These are phyloP conservation scores for Bursaphelenchus mucronatus DNA, from an alignment of 1,140 invertebrate genomes.

Conservation along the genomic window DNA sequence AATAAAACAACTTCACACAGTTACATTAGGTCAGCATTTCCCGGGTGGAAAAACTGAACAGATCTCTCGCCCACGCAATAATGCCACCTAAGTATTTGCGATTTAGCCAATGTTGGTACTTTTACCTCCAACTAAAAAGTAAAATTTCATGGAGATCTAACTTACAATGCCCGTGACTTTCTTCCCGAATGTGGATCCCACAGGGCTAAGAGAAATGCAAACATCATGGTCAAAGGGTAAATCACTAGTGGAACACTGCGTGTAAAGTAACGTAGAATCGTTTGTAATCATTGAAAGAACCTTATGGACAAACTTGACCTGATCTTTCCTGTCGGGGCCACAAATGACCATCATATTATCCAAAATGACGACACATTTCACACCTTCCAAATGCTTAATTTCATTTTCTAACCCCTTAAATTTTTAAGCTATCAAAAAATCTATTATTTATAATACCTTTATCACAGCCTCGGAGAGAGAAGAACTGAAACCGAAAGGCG, in stretches of 20 bases:
- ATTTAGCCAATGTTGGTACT: not conserved
- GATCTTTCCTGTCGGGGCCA: conserved; percentile 3
- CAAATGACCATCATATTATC: not conserved
- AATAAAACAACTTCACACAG: not conserved
- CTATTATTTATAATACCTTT: too few species aligned
- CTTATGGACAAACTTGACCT: conserved; percentile 1
- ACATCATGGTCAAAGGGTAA: not conserved
- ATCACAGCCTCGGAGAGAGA: too few species aligned
- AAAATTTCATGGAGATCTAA: too few species aligned
- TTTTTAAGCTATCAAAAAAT: too few species aligned
- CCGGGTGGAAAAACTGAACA: conserved; percentile 23
- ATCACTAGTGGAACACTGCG: conserved; percentile 10
- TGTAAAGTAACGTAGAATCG: conserved; percentile 22
- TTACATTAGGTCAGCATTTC: conserved; percentile 10
- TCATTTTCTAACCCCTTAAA: too few species aligned
- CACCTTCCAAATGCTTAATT: too few species aligned
- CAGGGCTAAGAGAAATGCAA: conserved; percentile 3
- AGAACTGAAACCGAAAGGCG: too few species aligned
- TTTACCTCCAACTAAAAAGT: too few species aligned
- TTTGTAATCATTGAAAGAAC: conserved; percentile 9
- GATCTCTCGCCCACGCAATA: conserved; percentile 25
- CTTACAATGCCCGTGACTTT: conserved; percentile 28
- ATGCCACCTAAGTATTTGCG: conserved; percentile 19
- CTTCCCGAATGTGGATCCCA: conserved; percentile 32
- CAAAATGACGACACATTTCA: too few species aligned